Evolutionary conservation across 1,140 invertebrate species (phyloP).

Genomic region (Carcinoscorpius rotundicauda): DNA sequence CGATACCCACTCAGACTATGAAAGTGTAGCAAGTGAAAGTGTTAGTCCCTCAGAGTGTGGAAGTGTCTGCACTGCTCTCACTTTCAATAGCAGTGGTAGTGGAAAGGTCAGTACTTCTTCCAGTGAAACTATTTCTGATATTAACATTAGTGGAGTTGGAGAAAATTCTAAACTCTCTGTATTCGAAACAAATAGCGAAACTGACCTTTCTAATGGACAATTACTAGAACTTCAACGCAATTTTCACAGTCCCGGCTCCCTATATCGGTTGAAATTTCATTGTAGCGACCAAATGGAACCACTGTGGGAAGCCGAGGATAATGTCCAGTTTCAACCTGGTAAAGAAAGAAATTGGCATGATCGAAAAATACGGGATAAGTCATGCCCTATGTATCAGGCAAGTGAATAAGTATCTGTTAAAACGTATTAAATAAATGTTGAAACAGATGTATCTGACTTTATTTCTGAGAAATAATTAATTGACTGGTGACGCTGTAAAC

Average conservation of each 20-base stretch:
- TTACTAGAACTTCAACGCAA: too few species aligned
- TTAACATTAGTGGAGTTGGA: too few species aligned
- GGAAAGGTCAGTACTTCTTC: too few species aligned
- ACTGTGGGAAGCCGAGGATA: slow-evolving; percentile 18
- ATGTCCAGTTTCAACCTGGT: slow-evolving; percentile 8
- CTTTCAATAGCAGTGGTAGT: slow-evolving; percentile 1
- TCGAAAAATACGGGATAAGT: slow-evolving; percentile 18
- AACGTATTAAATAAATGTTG: too few species aligned
- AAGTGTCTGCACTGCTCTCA: slow-evolving; percentile 16
- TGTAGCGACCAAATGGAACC: slow-evolving; percentile 22
- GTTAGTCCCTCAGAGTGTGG: slow-evolving; percentile 14
- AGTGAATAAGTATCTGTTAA: slow-evolving; percentile 1
- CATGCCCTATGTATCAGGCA: slow-evolving; percentile 20
- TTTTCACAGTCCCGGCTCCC: background rate
- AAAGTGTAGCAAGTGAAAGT: background rate
- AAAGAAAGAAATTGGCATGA: slow-evolving; percentile 20
- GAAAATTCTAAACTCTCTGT: slow-evolving; percentile 9
- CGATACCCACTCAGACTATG: background rate
- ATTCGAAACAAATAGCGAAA: slow-evolving; percentile 12
- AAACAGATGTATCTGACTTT: too few species aligned
- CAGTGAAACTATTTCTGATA: too few species aligned
- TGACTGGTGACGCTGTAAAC: too few species aligned
- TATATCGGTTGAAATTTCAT: slow-evolving; percentile 13
- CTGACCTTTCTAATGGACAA: background rate
- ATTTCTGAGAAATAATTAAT: too few species aligned